phyloP scores from a whole-genome alignment of 2,797 vertebrate genomes.

The Pangasius sanitwongsei region DNA sequence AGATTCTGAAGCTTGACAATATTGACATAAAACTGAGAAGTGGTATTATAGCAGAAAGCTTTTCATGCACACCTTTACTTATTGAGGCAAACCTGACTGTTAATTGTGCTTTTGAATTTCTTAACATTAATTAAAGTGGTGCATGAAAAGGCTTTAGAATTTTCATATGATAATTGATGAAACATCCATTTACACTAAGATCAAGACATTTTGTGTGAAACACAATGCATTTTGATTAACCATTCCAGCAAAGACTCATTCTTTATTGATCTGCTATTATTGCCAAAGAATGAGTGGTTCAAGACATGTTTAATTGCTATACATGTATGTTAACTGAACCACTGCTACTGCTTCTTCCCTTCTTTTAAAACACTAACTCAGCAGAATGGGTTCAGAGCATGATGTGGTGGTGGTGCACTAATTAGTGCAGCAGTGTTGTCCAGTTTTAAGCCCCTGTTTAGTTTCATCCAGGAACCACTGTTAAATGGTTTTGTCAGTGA shows the following conservation, averaged over 20 bases:
- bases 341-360: constrained; percentile 3
- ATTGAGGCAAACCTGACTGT: constrained; percentile 18
- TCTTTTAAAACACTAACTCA: constrained; percentile 46
- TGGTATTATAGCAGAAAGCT: constrained; percentile 31
- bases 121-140: constrained; percentile 8
- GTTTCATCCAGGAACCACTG: constrained; percentile 16
- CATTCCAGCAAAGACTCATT: constrained; percentile 30
- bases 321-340: constrained; percentile 20
- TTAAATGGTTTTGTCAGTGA: constrained; percentile 38
- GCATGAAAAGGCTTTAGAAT: constrained; percentile 20
- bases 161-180: background rate
- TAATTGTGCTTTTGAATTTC: background rate
- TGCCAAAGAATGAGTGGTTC: constrained; percentile 43
- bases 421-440: constrained; percentile 25
- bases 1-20: background rate
- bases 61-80: constrained; percentile 28
- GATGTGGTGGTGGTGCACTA: constrained; percentile 47
- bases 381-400: constrained; percentile 52
- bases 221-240: constrained; percentile 28
- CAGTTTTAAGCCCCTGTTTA: constrained; percentile 3
- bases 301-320: constrained; percentile 28
- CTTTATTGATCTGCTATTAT: constrained; percentile 22
- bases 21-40: constrained; percentile 34
- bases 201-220: constrained; percentile 26
- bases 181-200: constrained; percentile 8